Evolutionary conservation across 2,113 vertebrate species (phyloP).

Genomic region (Oophaga pumilio): DNA sequence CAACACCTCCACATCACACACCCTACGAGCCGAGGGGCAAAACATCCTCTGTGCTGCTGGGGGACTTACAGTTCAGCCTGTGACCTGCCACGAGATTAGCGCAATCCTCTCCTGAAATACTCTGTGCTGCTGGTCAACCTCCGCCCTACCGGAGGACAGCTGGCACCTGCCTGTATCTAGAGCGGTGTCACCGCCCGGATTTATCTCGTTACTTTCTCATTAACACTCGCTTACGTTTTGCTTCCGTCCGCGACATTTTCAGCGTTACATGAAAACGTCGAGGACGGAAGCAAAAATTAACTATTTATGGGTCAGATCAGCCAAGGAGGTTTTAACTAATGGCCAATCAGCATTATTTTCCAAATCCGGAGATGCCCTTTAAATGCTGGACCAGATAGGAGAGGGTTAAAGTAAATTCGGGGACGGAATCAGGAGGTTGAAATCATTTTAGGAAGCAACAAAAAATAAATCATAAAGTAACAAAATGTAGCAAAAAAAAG

Average conservation of each 20-base stretch:
- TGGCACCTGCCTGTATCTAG: no score
- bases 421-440: no score
- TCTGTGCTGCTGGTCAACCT: neutral
- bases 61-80: no score
- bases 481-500: conserved; percentile 16
- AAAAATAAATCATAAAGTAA: conserved; percentile 40
- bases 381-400: neutral
- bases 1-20: conserved; percentile 29
- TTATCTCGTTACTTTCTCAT: neutral
- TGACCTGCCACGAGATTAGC: neutral
- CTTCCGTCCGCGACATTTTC: neutral
- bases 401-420: conserved; percentile 5
- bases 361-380: neutral
- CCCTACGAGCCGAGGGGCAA: neutral
- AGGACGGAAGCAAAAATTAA: neutral
- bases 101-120: no score
- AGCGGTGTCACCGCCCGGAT: no score
- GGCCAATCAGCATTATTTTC: neutral
- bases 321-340: no score
- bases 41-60: neutral
- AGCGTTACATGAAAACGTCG: neutral
- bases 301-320: neutral
- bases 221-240: neutral
- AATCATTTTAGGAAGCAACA: conserved; percentile 6
- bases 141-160: no score